Evolutionary conservation across 1,140 invertebrate genomes (phyloP).

Genomic region (Subanguina moxae): DNA sequence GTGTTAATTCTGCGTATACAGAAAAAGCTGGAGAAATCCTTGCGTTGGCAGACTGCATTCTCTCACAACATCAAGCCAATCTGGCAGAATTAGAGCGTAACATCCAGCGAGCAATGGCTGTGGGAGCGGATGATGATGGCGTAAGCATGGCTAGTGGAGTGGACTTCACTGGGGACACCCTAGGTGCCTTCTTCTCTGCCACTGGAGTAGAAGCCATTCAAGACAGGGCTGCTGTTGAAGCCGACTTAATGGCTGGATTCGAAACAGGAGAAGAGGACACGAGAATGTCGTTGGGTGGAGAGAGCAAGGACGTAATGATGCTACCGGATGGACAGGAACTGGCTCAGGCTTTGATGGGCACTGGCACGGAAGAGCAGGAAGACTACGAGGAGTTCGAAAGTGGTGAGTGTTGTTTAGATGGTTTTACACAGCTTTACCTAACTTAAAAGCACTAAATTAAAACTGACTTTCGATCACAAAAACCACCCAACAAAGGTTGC

Average conservation of each 20-base stretch:
- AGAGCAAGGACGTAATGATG: no score
- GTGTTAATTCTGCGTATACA: constrained; percentile 40
- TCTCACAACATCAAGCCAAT: constrained; percentile 26
- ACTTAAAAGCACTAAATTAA: background rate
- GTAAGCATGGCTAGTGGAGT: background rate
- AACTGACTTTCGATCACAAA: background rate
- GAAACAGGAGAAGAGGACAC: background rate
- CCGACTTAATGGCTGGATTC: background rate
- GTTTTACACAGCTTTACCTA: no score
- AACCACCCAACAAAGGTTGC: background rate
- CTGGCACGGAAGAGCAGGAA: background rate
- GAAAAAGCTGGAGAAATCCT: constrained; percentile 42
- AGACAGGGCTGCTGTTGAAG: background rate
- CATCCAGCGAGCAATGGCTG: constrained; percentile 22
- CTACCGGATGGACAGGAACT: background rate
- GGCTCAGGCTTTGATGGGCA: background rate
- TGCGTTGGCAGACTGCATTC: constrained; percentile 19
- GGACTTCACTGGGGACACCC: constrained; percentile 7
- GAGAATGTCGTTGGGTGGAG: no score
- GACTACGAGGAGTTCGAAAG: background rate
- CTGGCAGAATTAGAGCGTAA: constrained; percentile 33
- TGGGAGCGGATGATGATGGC: constrained; percentile 11
- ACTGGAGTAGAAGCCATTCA: constrained; percentile 11
- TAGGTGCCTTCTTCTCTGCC: background rate
- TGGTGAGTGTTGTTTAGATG: background rate